A percentile compares a stretch with the other conserved stretches of the same genome.
phyloP scores from a whole-genome alignment of 2,113 vertebrate species.

The Silurus glanis region DNA sequence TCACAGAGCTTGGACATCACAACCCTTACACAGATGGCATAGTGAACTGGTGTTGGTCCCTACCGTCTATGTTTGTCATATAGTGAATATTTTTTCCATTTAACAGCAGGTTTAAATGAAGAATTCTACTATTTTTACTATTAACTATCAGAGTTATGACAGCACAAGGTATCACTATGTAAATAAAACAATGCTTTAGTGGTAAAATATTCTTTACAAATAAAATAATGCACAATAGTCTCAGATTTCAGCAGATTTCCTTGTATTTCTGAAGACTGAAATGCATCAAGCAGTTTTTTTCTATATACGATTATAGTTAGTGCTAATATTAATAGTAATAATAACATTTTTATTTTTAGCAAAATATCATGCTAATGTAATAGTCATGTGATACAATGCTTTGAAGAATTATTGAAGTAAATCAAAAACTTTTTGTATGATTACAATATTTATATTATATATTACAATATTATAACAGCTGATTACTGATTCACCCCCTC shows the following conservation, averaged over 20 bases:
- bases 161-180: neutral
- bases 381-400: neutral
- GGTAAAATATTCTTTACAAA: neutral
- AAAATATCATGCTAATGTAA: neutral
- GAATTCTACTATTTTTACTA: neutral
- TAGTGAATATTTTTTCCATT: neutral
- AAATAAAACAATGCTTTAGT: neutral
- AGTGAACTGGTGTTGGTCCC: conserved; percentile 12
- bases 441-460: too few species aligned
- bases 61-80: neutral
- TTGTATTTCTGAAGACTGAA: neutral
- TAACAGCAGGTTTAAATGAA: neutral
- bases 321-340: neutral
- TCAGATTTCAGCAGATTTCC: neutral
- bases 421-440: neutral
- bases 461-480: too few species aligned
- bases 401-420: neutral
- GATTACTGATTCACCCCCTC: too few species aligned
- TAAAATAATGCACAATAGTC: neutral
- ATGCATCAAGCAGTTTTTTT: neutral
- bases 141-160: neutral
- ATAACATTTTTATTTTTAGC: neutral
- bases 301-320: too few species aligned
- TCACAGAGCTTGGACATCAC: conserved; percentile 21
- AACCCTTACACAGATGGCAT: conserved; percentile 30